These are phyloP conservation scores for Osmoderma eremita DNA, from an alignment of 2,888 invertebrate species.

Conservation along the genomic window DNA sequence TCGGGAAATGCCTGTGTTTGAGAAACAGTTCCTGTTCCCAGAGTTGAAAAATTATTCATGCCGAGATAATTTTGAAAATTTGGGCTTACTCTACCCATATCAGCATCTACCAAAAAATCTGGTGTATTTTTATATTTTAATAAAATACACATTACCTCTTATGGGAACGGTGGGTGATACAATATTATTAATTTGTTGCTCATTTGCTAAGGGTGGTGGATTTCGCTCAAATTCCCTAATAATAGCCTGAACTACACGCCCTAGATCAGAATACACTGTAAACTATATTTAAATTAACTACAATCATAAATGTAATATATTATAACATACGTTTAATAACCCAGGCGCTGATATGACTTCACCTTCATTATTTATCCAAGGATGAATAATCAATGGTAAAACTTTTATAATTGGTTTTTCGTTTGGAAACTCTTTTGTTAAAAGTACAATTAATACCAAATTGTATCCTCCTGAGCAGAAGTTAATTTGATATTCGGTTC, in stretches of 20 bases:
- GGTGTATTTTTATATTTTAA: slow-evolving; percentile 7
- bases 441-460: slow-evolving; percentile 73
- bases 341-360: slow-evolving; percentile 81
- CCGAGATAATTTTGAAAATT: slow-evolving; percentile 52
- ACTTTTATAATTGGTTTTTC: slow-evolving; percentile 78
- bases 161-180: slow-evolving; percentile 53
- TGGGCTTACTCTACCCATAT: slow-evolving; percentile 56
- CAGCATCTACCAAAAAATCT: slow-evolving; percentile 53
- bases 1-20: slow-evolving; percentile 64
- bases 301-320: slow-evolving; percentile 6
- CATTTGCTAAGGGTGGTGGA: slow-evolving; percentile 64
- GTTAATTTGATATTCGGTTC: slow-evolving; percentile 77
- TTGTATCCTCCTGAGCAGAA: slow-evolving; percentile 74
- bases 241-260: slow-evolving; percentile 82
- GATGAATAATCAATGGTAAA: slow-evolving; percentile 74
- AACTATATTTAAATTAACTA: slow-evolving; percentile 64
- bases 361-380: slow-evolving; percentile 77
- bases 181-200: slow-evolving; percentile 47
- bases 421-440: slow-evolving; percentile 78
- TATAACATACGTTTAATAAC: slow-evolving; percentile 71
- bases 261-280: slow-evolving; percentile 81
- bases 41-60: slow-evolving; percentile 55
- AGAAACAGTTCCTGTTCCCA: slow-evolving; percentile 43
- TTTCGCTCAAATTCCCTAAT: slow-evolving; percentile 80
- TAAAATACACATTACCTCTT: slow-evolving; percentile 29